Evolutionary conservation across 2,888 invertebrate species (phyloP).

Genomic region (Euclidia mi): DNA sequence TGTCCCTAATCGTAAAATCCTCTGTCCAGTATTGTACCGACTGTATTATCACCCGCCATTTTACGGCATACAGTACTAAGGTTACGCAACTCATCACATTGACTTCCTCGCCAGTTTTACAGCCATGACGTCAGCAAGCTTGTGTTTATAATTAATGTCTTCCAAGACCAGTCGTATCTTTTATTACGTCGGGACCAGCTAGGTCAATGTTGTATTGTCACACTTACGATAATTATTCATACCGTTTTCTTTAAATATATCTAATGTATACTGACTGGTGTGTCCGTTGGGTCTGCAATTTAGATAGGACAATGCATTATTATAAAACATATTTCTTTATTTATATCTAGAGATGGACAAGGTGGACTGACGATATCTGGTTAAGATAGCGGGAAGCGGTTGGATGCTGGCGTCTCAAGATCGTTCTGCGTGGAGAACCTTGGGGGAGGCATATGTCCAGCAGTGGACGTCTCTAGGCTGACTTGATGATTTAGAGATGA

Average conservation of each 20-base stretch:
- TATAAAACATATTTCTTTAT: no score
- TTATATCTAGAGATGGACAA: no score
- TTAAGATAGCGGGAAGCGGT: no score
- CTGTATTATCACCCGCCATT: conserved; percentile 7
- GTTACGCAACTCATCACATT: conserved; percentile 22
- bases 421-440: no score
- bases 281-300: background rate
- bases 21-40: background rate
- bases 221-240: conserved; percentile 14
- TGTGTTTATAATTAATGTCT: conserved; percentile 49
- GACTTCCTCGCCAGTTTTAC: conserved; percentile 26
- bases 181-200: conserved; percentile 17
- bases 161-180: conserved; percentile 38
- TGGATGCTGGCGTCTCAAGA: no score
- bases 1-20: background rate
- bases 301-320: background rate
- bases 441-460: no score
- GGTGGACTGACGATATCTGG: no score
- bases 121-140: conserved; percentile 47
- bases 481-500: no score
- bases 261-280: background rate
- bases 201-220: conserved; percentile 38
- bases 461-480: no score
- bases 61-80: conserved; percentile 2
- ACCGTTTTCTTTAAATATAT: background rate